phyloP scores from a whole-genome alignment of 2,113 vertebrate species.

The Indicator maculatus region DNA sequence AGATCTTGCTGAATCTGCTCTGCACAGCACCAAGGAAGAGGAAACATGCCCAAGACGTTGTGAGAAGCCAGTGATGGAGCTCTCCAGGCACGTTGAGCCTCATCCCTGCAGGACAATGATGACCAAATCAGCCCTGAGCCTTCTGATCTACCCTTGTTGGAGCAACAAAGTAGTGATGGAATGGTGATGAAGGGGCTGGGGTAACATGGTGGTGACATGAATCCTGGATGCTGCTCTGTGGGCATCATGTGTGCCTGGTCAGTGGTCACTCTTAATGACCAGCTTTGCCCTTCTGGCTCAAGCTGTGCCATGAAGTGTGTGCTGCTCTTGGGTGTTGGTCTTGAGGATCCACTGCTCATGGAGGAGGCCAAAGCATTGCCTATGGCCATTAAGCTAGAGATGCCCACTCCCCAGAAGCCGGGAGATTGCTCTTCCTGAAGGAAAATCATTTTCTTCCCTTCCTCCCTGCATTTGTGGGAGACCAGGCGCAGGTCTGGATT shows the following conservation, averaged over 20 bases:
- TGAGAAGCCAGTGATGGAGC: neutral
- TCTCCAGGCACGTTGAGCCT: neutral
- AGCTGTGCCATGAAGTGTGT: fast-evolving
- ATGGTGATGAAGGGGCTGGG: neutral
- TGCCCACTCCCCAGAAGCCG: neutral
- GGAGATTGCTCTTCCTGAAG: fast-evolving
- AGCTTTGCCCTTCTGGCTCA: neutral
- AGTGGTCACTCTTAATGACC: neutral
- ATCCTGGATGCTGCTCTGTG: neutral
- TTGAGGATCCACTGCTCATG: fast-evolving
- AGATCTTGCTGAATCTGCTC: neutral
- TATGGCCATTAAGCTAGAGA: neutral
- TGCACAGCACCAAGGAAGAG: neutral
- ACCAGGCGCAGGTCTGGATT: neutral
- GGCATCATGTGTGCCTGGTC: too few relatives aligned
- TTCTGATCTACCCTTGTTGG: too few relatives aligned
- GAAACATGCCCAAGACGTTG: neutral
- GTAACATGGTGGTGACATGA: fast-evolving
- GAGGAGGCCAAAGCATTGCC: neutral
- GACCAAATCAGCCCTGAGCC: neutral
- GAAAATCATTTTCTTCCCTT: neutral
- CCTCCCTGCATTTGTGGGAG: fast-evolving
- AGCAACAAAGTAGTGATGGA: neutral
- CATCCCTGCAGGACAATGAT: neutral
- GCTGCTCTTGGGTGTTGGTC: neutral